Evolutionary conservation across 1,140 invertebrate species (phyloP).

Genomic region (Planococcus citri): DNA sequence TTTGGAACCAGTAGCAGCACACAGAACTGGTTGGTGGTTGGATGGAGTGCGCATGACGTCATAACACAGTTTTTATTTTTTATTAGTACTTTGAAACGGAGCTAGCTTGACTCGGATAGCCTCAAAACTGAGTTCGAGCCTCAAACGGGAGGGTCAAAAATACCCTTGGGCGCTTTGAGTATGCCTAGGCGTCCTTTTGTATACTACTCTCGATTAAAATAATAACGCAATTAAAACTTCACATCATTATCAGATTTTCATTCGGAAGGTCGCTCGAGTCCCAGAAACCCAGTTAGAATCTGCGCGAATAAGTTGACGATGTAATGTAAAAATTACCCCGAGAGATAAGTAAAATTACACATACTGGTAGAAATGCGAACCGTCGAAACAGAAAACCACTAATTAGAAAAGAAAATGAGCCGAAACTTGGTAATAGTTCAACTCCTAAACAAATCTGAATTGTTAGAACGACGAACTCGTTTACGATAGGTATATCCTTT

Average conservation of each 20-base stretch:
- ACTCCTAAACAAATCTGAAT: not conserved
- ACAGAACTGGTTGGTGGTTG: too few species aligned
- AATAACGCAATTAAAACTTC: constrained; percentile 4
- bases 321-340: not conserved
- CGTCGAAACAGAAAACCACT: not conserved
- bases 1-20: too few species aligned
- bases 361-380: not conserved
- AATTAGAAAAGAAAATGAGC: constrained; percentile 7
- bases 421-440: not conserved
- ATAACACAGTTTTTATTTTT: too few species aligned
- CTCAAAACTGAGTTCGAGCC: too few species aligned
- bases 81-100: too few species aligned
- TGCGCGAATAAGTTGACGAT: not conserved
- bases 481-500: too few species aligned
- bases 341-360: not conserved
- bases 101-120: too few species aligned
- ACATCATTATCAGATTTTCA: not conserved
- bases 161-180: too few species aligned
- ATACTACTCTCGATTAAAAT: not conserved
- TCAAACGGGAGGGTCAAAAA: too few species aligned
- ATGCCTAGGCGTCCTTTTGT: too few species aligned
- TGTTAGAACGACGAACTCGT: not conserved
- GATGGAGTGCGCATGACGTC: too few species aligned
- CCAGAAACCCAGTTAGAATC: not conserved
- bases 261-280: not conserved